Evolutionary conservation across 2,113 vertebrate genomes (phyloP).

Genomic region (Triplophysa dalaica): DNA sequence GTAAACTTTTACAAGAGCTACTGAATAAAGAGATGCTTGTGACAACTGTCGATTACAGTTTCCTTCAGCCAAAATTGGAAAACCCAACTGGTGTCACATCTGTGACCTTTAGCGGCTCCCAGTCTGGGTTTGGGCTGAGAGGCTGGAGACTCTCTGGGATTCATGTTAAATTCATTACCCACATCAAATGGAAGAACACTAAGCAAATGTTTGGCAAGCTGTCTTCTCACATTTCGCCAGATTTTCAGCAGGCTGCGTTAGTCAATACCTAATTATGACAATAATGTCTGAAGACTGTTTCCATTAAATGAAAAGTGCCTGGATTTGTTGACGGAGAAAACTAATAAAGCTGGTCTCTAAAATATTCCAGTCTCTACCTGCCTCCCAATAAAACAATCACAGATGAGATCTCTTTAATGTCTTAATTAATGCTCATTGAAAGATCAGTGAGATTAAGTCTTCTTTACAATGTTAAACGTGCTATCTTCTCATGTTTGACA

Average conservation of each 20-base stretch:
- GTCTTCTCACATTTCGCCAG: slow-evolving; percentile 24
- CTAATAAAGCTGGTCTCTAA: background rate
- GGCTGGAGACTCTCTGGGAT: background rate
- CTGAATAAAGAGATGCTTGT: background rate
- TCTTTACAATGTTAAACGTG: no score
- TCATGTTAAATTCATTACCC: slow-evolving; percentile 42
- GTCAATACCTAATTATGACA: slow-evolving; percentile 40
- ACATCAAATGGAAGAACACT: slow-evolving; percentile 10
- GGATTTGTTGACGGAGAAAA: background rate
- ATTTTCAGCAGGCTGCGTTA: slow-evolving; percentile 14
- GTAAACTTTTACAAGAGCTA: no score
- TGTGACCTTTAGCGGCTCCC: background rate
- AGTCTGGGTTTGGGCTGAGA: background rate
- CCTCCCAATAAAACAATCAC: no score
- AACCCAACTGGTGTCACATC: background rate
- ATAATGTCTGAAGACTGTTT: slow-evolving; percentile 16
- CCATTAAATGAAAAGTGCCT: slow-evolving; percentile 12
- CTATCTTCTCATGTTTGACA: no score
- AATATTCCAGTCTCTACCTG: no score
- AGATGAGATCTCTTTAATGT: no score
- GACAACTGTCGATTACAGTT: background rate
- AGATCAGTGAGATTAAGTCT: no score
- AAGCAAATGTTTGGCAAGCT: slow-evolving; percentile 38
- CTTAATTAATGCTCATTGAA: no score
- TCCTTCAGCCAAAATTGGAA: background rate